Conservation (phyloP, 1,140 invertebrate genomes). For the Bombus breviceps region DNA sequence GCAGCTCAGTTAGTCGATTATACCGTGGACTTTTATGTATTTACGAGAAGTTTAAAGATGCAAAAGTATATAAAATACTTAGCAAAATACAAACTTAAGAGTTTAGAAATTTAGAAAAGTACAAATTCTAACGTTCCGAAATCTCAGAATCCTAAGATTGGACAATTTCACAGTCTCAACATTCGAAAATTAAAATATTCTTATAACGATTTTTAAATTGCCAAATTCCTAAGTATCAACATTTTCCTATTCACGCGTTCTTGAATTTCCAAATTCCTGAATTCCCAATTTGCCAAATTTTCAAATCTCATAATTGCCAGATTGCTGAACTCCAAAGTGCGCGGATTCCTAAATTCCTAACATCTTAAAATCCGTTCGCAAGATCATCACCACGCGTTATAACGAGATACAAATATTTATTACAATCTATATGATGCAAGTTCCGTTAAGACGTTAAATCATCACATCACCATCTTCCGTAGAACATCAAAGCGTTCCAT, state of each 20-base stretch:
- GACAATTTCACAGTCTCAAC: neutral
- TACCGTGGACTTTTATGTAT: too few species aligned
- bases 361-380: neutral
- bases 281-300: neutral
- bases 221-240: neutral
- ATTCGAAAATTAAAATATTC: neutral
- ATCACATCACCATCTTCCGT: neutral
- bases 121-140: neutral
- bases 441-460: neutral
- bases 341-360: neutral
- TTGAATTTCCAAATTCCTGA: neutral
- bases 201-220: neutral
- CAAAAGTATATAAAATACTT: neutral
- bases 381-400: neutral
- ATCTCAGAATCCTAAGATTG: neutral
- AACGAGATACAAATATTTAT: constrained; percentile 45
- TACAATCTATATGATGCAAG: neutral
- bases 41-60: too few species aligned
- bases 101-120: neutral
- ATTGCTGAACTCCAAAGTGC: too few species aligned
- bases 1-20: too few species aligned
- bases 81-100: neutral
- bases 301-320: neutral
- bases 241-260: too few species aligned
- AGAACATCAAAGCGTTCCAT: constrained; percentile 14